phyloP scores from a whole-genome alignment of 2,888 invertebrate species.

The Campoletis raptor region DNA sequence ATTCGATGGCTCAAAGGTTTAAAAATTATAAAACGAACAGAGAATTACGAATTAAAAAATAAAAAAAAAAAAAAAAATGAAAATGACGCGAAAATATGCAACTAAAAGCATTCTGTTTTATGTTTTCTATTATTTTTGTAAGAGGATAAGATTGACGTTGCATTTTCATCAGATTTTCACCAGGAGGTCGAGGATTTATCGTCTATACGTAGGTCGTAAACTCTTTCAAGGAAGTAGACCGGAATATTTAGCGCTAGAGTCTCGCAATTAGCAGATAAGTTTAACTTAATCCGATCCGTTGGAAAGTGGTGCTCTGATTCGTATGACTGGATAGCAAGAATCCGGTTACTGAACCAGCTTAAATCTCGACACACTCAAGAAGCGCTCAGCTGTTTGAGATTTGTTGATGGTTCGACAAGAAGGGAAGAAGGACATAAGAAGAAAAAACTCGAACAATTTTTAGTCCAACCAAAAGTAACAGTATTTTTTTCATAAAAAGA shows the following conservation, averaged over 20 bases:
- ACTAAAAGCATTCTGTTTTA: background rate
- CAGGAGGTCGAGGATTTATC: conserved; percentile 56
- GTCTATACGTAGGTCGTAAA: conserved; percentile 25
- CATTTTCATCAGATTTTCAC: conserved; percentile 48
- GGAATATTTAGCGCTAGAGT: conserved; percentile 63
- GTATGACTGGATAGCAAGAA: conserved; percentile 43
- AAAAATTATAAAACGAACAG: background rate
- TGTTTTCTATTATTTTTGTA: background rate
- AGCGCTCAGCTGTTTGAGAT: conserved; percentile 56
- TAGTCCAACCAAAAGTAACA: background rate
- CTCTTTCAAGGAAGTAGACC: conserved; percentile 60
- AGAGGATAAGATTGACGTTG: conserved; percentile 30
- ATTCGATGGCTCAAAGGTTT: too few relatives aligned
- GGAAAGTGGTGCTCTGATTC: conserved; percentile 54
- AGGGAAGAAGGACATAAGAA: background rate
- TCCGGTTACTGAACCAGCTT: conserved; percentile 59
- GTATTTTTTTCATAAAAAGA: background rate
- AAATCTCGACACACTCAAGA: conserved; percentile 49
- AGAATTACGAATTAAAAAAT: too few relatives aligned
- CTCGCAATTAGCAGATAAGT: conserved; percentile 64
- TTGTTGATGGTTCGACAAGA: background rate
- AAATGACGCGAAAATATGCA: background rate
- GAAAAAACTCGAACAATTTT: conserved; percentile 3
- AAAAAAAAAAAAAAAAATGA: background rate
- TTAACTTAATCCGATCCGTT: conserved; percentile 62